A percentile compares a stretch with the other conserved stretches of the same genome.
phyloP scores from a whole-genome alignment of 1,140 invertebrate species.

The Paralvinella palmiformis region DNA sequence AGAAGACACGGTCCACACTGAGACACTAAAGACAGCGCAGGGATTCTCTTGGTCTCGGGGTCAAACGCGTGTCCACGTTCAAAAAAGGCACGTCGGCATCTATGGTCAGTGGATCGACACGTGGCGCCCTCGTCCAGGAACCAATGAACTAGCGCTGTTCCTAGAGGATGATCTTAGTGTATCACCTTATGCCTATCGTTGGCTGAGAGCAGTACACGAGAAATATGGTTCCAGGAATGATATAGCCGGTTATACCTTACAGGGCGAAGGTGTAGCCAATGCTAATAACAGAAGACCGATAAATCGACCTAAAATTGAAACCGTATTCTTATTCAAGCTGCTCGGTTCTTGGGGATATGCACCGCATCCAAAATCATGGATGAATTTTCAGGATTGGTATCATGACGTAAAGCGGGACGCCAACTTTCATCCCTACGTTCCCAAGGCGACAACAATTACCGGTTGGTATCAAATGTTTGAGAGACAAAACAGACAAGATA shows the following conservation, averaged over 20 bases:
- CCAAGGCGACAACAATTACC: not conserved
- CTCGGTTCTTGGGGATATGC: constrained; percentile 17
- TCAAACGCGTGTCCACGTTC: constrained; percentile 23
- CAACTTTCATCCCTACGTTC: not conserved
- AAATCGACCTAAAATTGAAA: not conserved
- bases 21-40: constrained; percentile 5
- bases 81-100: constrained; percentile 32
- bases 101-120: constrained; percentile 38
- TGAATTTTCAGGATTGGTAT: constrained; percentile 12
- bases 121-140: constrained; percentile 26
- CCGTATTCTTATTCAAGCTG: constrained; percentile 13
- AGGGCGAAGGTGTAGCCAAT: constrained; percentile 5
- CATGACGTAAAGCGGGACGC: not conserved
- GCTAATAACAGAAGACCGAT: constrained; percentile 3
- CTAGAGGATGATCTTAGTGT: constrained; percentile 39
- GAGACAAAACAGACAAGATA: constrained; percentile 2
- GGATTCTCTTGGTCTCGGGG: constrained; percentile 28
- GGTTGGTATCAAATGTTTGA: constrained; percentile 5
- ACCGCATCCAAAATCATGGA: constrained; percentile 13
- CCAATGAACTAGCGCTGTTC: constrained; percentile 34
- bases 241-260: constrained; percentile 8
- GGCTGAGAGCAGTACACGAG: constrained; percentile 24
- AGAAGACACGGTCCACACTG: constrained; percentile 6
- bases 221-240: not conserved
- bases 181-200: constrained; percentile 32